Evolutionary conservation across 23 tunicate genomes (phyloP).

Genomic region (Trididemnum nubilum): DNA sequence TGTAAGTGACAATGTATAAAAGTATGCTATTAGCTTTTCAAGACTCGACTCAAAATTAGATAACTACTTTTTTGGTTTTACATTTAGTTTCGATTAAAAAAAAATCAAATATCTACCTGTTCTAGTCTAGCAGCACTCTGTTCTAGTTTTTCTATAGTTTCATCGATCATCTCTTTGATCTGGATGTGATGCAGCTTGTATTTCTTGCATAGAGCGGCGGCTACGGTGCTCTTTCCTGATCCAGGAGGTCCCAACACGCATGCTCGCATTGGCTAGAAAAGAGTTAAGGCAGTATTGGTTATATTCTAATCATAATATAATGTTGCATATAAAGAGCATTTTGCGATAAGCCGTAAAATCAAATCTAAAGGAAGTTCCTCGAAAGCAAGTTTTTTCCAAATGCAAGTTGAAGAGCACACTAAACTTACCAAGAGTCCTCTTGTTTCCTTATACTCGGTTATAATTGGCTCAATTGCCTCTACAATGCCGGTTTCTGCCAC

Average conservation of each 20-base stretch:
- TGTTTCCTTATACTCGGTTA: slow-evolving; percentile 88
- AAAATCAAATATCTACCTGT: too few species aligned
- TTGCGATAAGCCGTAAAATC: too few species aligned
- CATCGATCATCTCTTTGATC: slow-evolving; percentile 84
- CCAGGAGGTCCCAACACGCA: slow-evolving; percentile 96
- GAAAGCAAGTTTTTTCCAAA: too few species aligned
- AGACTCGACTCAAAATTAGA: too few species aligned
- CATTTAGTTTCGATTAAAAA: too few species aligned
- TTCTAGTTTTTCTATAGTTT: slow-evolving; percentile 72
- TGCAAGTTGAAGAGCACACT: too few species aligned
- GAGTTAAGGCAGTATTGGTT: neutral
- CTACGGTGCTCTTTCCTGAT: slow-evolving; percentile 83
- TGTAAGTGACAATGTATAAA: too few species aligned
- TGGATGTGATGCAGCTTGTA: slow-evolving; percentile 96
- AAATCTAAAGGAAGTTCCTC: too few species aligned
- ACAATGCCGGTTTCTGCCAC: slow-evolving; percentile 92
- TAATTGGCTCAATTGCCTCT: slow-evolving; percentile 69
- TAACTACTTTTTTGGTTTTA: too few species aligned
- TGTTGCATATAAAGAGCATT: too few species aligned
- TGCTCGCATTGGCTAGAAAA: slow-evolving; percentile 88
- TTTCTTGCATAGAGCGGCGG: slow-evolving; percentile 61
- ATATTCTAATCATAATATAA: too few species aligned
- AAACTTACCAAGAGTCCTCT: slow-evolving; percentile 78
- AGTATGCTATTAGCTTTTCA: too few species aligned
- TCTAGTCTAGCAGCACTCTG: slow-evolving; percentile 89